A percentile compares a stretch with the other conserved stretches of the same genome.
Conservation (phyloP, 2,888 invertebrate genomes). For the Drosophila algonquin region DNA sequence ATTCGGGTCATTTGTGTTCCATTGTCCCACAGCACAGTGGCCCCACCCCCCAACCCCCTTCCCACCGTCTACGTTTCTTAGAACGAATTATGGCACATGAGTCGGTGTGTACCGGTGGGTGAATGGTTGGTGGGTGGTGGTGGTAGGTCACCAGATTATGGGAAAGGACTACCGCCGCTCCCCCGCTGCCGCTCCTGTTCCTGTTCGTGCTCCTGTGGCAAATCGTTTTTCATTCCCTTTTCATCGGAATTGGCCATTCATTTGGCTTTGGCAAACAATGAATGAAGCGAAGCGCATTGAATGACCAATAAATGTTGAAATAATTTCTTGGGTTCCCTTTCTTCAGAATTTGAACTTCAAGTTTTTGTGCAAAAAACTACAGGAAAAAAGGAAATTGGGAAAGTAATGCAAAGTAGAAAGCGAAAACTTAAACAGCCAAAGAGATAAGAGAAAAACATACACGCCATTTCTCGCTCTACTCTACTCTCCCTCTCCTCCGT, state of each 20-base stretch:
- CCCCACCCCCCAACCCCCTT: neutral
- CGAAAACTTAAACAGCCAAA: conserved; percentile 66
- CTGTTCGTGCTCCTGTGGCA: conserved; percentile 29
- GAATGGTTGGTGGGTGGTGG: neutral
- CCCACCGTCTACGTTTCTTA: conserved; percentile 27
- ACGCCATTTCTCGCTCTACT: conserved; percentile 25
- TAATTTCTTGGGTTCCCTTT: conserved; percentile 34
- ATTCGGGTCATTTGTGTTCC: conserved; percentile 68
- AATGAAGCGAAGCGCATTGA: conserved; percentile 26
- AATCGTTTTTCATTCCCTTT: conserved; percentile 56
- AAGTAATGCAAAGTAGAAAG: conserved; percentile 59
- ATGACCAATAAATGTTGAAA: conserved; percentile 63
- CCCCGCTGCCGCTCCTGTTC: conserved; percentile 29
- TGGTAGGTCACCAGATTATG: conserved; percentile 13
- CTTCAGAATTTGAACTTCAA: conserved; percentile 47
- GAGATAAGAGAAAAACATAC: conserved; percentile 62
- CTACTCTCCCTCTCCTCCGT: too few relatives aligned
- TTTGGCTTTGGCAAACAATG: conserved; percentile 64
- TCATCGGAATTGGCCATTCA: conserved; percentile 63
- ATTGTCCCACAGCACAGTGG: conserved; percentile 55
- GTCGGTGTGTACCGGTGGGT: neutral
- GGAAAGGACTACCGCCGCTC: conserved; percentile 24
- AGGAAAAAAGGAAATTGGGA: conserved; percentile 37
- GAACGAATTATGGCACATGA: conserved; percentile 50
- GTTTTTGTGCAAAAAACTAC: conserved; percentile 19